Evolutionary conservation across 2,113 vertebrate species (phyloP).

Genomic region (Nibea coibor): DNA sequence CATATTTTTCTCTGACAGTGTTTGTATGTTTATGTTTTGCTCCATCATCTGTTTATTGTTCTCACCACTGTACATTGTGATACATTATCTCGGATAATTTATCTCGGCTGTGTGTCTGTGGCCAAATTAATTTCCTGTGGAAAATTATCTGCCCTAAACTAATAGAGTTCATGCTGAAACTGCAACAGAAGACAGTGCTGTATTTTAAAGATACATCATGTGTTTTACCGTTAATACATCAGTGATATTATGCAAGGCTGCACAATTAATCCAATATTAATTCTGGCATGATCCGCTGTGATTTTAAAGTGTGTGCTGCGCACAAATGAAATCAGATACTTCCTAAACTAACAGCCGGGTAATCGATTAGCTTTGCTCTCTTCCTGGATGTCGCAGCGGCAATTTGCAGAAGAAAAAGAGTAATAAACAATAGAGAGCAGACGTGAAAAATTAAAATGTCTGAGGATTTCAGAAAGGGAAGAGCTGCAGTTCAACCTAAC

Average conservation of each 20-base stretch:
- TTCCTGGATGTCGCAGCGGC: too few species aligned
- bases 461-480: too few species aligned
- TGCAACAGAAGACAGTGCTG: not conserved
- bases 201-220: not conserved
- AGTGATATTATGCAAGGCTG: not conserved
- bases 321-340: too few species aligned
- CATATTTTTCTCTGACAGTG: not conserved
- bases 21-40: constrained; percentile 25
- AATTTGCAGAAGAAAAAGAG: too few species aligned
- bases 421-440: too few species aligned
- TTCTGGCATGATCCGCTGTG: too few species aligned
- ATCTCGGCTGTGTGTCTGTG: constrained; percentile 34
- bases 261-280: not conserved
- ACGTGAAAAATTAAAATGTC: too few species aligned
- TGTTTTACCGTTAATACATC: not conserved
- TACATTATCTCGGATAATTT: not conserved
- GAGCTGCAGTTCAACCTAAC: too few species aligned
- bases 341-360: too few species aligned
- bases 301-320: too few species aligned
- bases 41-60: not conserved
- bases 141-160: constrained; percentile 21
- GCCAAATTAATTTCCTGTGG: constrained; percentile 55
- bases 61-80: constrained; percentile 7
- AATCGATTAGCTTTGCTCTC: too few species aligned
- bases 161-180: constrained; percentile 20